Evolutionary conservation across 2,888 invertebrate species (phyloP).

Genomic region (Cataglyphis altisquamis): DNA sequence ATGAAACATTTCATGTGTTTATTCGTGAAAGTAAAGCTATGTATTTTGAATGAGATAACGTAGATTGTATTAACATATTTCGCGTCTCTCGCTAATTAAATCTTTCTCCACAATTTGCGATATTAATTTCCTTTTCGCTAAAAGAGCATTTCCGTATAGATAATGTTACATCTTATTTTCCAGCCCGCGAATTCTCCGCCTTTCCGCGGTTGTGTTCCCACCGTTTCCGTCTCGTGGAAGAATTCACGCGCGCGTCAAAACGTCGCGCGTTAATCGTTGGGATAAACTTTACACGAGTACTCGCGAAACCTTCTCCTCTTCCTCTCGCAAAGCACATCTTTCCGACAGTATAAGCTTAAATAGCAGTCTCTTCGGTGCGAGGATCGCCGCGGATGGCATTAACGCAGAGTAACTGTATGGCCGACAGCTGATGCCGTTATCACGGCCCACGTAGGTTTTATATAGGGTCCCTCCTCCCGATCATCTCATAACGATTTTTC

Average conservation of each 20-base stretch:
- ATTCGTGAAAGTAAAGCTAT: not conserved
- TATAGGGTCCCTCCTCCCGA: slow-evolving; percentile 37
- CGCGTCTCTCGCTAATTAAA: not conserved
- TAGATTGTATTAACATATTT: not conserved
- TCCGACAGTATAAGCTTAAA: slow-evolving; percentile 40
- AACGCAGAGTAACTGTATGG: slow-evolving; percentile 66
- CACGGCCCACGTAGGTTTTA: slow-evolving; percentile 60
- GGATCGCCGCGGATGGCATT: slow-evolving; percentile 62
- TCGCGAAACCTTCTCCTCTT: slow-evolving; percentile 28
- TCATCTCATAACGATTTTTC: slow-evolving; percentile 44
- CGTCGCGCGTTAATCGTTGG: slow-evolving; percentile 53
- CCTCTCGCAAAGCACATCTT: slow-evolving; percentile 18
- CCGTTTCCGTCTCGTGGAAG: slow-evolving; percentile 32
- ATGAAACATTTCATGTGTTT: not conserved
- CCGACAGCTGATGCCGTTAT: slow-evolving; percentile 68
- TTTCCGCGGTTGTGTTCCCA: slow-evolving; percentile 24
- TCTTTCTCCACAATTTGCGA: not conserved
- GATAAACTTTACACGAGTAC: slow-evolving; percentile 42
- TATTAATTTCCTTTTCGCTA: not conserved
- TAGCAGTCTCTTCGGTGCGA: slow-evolving; percentile 53
- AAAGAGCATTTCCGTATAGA: not conserved
- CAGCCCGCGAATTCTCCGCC: slow-evolving; percentile 12
- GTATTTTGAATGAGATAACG: not conserved
- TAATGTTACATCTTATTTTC: slow-evolving; percentile 8
- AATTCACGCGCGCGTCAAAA: slow-evolving; percentile 47